Conservation (phyloP, 2,888 invertebrate species). For the Heliconius sara region DNA sequence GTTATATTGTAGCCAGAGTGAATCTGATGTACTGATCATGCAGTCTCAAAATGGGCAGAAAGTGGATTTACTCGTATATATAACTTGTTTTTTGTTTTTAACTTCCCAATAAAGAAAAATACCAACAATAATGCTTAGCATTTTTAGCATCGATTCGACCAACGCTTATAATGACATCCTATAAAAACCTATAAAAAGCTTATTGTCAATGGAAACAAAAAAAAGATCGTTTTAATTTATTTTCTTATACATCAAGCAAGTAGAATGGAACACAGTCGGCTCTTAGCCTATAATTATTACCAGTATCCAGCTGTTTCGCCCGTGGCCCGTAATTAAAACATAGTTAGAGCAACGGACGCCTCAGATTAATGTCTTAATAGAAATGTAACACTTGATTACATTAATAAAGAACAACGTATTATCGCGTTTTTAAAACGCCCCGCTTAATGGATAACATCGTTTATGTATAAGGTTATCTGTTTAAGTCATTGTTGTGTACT, state of each 20-base stretch:
- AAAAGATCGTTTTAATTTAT: not conserved
- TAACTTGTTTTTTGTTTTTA: not conserved
- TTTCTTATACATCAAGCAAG: slow-evolving; percentile 1
- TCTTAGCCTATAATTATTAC: slow-evolving; percentile 72
- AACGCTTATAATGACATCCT: not conserved
- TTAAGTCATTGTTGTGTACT: not conserved
- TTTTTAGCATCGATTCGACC: not conserved
- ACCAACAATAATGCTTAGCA: not conserved
- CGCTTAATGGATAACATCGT: slow-evolving; percentile 64
- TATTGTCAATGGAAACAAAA: not conserved
- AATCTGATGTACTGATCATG: not conserved
- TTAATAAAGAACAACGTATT: slow-evolving; percentile 61
- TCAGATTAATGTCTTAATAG: slow-evolving; percentile 79
- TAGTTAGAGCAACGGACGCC: slow-evolving; percentile 74
- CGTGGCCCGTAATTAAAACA: slow-evolving; percentile 78
- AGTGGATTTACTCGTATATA: not conserved
- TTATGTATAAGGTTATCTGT: slow-evolving; percentile 42
- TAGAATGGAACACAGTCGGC: slow-evolving; percentile 61
- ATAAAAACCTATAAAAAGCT: not conserved
- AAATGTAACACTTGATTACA: slow-evolving; percentile 77
- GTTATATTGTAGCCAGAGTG: too few species aligned
- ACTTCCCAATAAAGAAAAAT: not conserved
- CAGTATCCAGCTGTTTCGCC: slow-evolving; percentile 68
- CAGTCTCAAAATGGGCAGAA: not conserved
- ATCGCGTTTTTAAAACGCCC: slow-evolving; percentile 60